Conservation (phyloP, 2,888 invertebrate genomes). For the Leistus spinibarbis region DNA sequence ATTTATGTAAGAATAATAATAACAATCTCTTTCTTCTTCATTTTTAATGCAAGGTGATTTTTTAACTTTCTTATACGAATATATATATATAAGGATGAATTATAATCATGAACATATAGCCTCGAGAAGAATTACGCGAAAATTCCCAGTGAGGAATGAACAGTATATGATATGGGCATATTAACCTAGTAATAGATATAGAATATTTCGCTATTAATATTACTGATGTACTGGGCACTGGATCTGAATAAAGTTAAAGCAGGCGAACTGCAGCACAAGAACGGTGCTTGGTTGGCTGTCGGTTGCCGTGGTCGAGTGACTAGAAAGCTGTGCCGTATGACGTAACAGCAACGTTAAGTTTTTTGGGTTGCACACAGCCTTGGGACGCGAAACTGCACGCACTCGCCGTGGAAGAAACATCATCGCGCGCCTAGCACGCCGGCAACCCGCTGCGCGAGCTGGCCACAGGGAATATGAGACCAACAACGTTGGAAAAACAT, state of each 20-base stretch:
- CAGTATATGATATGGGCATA: too few species aligned
- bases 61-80: too few species aligned
- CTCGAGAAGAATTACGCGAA: too few species aligned
- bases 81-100: too few species aligned
- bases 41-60: neutral
- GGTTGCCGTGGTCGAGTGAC: constrained; percentile 11
- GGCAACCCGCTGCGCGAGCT: neutral
- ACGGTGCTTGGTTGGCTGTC: constrained; percentile 2
- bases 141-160: too few species aligned
- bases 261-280: neutral
- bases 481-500: neutral
- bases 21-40: neutral
- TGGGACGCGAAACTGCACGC: constrained; percentile 19
- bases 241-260: neutral
- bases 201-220: neutral
- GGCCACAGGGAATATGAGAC: neutral
- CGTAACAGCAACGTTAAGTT: constrained; percentile 5
- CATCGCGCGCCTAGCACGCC: neutral
- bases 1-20: neutral
- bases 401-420: neutral
- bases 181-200: too few species aligned
- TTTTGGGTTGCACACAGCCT: constrained; percentile 27
- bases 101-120: neutral
- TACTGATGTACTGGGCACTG: neutral
- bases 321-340: constrained; percentile 23